These are phyloP conservation scores for Dioctria rufipes DNA, from an alignment of 2,888 invertebrate species.

Conservation along the genomic window DNA sequence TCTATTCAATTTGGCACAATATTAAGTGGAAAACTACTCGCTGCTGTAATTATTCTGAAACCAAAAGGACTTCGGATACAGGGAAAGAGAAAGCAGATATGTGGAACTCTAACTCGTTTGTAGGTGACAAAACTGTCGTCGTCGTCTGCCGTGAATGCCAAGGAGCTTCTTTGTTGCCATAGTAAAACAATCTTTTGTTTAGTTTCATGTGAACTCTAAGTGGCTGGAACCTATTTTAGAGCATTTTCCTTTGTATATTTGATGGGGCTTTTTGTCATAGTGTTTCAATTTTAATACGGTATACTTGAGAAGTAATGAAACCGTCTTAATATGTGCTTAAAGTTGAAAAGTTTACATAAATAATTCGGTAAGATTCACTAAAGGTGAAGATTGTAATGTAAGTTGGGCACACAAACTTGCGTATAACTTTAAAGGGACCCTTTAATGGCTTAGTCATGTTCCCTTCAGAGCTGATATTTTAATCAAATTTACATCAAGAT, in stretches of 20 bases:
- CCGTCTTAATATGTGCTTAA: slow-evolving; percentile 4
- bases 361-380: no score
- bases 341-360: neutral
- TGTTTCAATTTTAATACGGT: slow-evolving; percentile 16
- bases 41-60: slow-evolving; percentile 20
- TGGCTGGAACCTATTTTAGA: slow-evolving; percentile 1
- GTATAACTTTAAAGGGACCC: no score
- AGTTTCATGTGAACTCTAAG: slow-evolving; percentile 19
- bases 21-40: slow-evolving; percentile 20
- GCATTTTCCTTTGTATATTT: neutral
- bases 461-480: no score
- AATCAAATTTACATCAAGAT: no score
- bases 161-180: neutral
- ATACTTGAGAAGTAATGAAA: neutral
- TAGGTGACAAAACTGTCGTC: neutral
- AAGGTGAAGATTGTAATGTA: no score
- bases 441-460: no score
- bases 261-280: slow-evolving; percentile 13
- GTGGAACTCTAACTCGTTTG: neutral
- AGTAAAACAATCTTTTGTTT: slow-evolving; percentile 18
- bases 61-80: neutral
- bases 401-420: no score
- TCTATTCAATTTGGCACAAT: slow-evolving; percentile 28
- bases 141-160: neutral
- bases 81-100: neutral